A percentile compares a stretch with the other conserved stretches of the same genome.
These are phyloP conservation scores for Characodon lateralis DNA, from an alignment of 2,797 vertebrate genomes.

Conservation along the genomic window DNA sequence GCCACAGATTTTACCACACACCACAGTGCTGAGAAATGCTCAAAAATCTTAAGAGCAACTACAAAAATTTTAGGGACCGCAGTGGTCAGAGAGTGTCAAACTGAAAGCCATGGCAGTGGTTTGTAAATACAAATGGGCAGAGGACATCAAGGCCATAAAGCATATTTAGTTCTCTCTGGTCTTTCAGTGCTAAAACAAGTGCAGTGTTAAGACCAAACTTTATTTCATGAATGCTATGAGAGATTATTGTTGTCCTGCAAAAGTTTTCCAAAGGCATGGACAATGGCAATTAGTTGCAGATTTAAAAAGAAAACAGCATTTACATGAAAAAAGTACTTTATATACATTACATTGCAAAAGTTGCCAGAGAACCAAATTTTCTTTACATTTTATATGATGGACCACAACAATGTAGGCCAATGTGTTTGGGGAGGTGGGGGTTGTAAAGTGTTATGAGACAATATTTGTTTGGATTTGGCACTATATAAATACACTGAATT, in stretches of 20 bases:
- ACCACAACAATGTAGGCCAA: background rate
- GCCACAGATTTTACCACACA: too few relatives aligned
- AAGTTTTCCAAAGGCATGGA: conserved; percentile 5
- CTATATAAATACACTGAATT: background rate
- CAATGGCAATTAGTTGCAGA: background rate
- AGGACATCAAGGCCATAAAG: conserved; percentile 57
- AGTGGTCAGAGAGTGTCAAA: too few relatives aligned
- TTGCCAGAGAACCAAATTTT: background rate
- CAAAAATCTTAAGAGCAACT: too few relatives aligned
- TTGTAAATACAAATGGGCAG: conserved; percentile 51
- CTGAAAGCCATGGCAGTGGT: too few relatives aligned
- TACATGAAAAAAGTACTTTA: background rate
- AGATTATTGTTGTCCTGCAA: conserved; percentile 21
- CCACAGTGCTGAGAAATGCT: too few relatives aligned
- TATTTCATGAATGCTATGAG: conserved; percentile 23
- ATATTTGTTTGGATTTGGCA: background rate
- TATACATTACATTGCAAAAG: background rate
- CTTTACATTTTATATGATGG: background rate
- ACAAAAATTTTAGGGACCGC: too few relatives aligned
- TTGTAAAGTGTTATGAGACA: background rate
- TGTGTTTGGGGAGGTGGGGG: background rate
- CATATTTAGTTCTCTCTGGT: conserved; percentile 43
- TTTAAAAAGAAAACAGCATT: background rate
- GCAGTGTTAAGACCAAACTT: conserved; percentile 21
- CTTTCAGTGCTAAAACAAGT: conserved; percentile 33